Evolutionary conservation across 2,113 vertebrate species (phyloP), one percentile per base, ranked within the genome.

Genomic region (Chlamydotis undulata): DNA sequence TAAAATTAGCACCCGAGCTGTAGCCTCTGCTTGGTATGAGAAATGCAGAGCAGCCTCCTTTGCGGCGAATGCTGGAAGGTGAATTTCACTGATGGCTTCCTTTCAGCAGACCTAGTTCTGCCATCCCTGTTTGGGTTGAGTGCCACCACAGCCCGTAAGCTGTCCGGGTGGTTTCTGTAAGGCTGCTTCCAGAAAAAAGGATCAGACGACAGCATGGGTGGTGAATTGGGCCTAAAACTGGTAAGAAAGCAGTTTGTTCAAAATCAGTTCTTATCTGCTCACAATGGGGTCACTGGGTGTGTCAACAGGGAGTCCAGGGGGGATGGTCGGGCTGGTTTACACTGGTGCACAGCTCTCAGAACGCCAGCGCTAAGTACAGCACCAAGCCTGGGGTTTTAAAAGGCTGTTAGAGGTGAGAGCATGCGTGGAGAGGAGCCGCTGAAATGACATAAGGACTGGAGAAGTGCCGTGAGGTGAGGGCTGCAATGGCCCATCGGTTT

Each of bases 1-100:
- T 92, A 96, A 97, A 97, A 97, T 94, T 97, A 96, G 90, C 91
- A 95, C 93, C 96, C 26, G 78, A 96, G 95, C 91, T 75, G 73
- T 74, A 96, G 96, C 65, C 84, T 93, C 75, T 73, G 80, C 95
- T 88, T 93, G 77, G 68, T 90, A 16, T 95, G 89, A 94, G 88
- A 89, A 94, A 94, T 94, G 94, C 89, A 94, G 87, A 97, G 80
- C 90, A 95, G 89, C 82, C 61, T 86, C 45, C 70, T 77, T 92
- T 89, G 82, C 81, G 82, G 73, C 61, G 77, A 81, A 39, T 29
- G 81, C 96, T 91, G 71, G 95, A 94, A 93, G 92, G 94, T 95
- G 93, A 86, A 91, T 93, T 95, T 90, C 85, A 64, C 82, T 92
- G 67, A 9, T 23, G 60, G 33, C 52, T 93, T 83, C 64, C 70